Conservation (phyloP, 35 echinoderm and acorn worm species). For the Heliocidaris tuberculata region DNA sequence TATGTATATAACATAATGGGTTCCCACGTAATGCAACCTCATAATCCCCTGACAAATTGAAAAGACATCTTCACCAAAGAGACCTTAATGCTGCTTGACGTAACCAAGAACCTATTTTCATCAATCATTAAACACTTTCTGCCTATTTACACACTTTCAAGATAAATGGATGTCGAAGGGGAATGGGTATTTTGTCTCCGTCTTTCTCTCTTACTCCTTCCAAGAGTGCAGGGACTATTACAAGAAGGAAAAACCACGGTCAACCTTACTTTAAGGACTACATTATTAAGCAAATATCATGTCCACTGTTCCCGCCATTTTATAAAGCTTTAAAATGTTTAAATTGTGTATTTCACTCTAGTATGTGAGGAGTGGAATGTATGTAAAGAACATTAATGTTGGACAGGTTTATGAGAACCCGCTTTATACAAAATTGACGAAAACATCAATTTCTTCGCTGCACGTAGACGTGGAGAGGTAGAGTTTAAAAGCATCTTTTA, state of each 20-base stretch:
- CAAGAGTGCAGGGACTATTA: background rate
- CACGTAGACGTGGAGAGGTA: too few species aligned
- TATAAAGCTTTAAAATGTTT: background rate
- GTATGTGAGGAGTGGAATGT: background rate
- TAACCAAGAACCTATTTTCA: background rate
- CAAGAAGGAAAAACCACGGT: background rate
- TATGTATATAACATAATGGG: too few species aligned
- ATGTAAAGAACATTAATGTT: background rate
- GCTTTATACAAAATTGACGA: background rate
- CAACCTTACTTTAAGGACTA: background rate
- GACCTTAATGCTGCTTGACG: background rate
- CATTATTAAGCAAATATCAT: background rate
- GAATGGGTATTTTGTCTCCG: background rate
- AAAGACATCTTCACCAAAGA: too few species aligned
- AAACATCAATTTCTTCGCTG: background rate
- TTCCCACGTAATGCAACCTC: too few species aligned
- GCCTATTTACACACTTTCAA: conserved; percentile 4
- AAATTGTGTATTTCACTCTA: background rate
- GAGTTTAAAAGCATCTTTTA: too few species aligned
- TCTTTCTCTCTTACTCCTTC: background rate
- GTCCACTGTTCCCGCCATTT: background rate
- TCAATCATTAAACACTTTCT: conserved; percentile 18
- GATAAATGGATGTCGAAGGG: background rate
- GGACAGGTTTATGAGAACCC: background rate
- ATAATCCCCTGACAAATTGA: too few species aligned